phyloP scores from a whole-genome alignment of 2,888 invertebrate genomes.

The Scaptomyza tumidula region DNA sequence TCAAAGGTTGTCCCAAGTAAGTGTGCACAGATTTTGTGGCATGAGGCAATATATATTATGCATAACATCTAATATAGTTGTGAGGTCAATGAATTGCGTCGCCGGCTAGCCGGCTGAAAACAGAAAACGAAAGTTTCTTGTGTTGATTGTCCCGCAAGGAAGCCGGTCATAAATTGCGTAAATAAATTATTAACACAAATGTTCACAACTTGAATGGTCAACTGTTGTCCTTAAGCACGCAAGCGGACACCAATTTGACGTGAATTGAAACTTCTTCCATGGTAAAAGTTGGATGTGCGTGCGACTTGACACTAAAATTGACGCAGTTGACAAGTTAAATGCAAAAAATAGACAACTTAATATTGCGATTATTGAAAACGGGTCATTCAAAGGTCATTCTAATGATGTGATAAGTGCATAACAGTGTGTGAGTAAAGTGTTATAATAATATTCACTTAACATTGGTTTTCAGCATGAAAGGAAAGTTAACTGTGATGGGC shows the following conservation, averaged over 20 bases:
- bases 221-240: constrained; percentile 34
- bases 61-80: neutral
- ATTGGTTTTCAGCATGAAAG: too few species aligned
- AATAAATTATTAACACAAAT: constrained; percentile 65
- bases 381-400: constrained; percentile 51
- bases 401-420: neutral
- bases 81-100: constrained; percentile 65
- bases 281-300: neutral
- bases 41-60: neutral
- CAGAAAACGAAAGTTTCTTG: constrained; percentile 51
- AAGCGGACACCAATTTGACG: constrained; percentile 1
- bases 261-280: neutral
- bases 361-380: constrained; percentile 23
- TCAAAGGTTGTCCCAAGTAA: constrained; percentile 80
- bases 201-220: constrained; percentile 30
- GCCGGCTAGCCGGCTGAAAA: constrained; percentile 32
- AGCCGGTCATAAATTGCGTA: constrained; percentile 70
- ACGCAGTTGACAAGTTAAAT: constrained; percentile 46
- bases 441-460: too few species aligned
- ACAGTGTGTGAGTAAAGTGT: neutral
- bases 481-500: too few species aligned
- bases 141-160: neutral
- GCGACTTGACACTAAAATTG: constrained; percentile 49
- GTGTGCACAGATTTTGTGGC: constrained; percentile 47
- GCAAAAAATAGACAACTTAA: constrained; percentile 41